Evolutionary conservation across 2,888 invertebrate genomes (phyloP).

Genomic region (Ormyrus pomaceus): DNA sequence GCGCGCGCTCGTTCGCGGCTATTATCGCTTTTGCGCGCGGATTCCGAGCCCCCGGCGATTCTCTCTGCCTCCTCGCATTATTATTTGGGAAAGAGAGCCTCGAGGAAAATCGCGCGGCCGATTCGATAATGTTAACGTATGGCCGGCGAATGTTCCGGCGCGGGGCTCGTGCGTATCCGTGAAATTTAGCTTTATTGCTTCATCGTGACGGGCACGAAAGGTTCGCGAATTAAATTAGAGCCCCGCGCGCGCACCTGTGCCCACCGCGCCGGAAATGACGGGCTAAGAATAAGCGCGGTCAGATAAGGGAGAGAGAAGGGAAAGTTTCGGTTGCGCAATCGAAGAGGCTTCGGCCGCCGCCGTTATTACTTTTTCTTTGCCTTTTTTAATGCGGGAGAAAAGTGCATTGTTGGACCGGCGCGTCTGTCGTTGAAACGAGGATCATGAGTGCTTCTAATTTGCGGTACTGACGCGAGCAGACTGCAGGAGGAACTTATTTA

Average conservation of each 20-base stretch:
- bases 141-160: too few species aligned
- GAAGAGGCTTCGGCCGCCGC: too few species aligned
- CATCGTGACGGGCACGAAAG: slow-evolving; percentile 59
- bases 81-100: neutral
- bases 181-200: slow-evolving; percentile 56
- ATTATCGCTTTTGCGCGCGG: slow-evolving; percentile 57
- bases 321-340: too few species aligned
- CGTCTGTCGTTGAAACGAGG: too few species aligned
- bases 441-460: too few species aligned
- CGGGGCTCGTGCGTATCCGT: neutral
- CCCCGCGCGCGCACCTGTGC: slow-evolving; percentile 52
- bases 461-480: too few species aligned
- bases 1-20: slow-evolving; percentile 52
- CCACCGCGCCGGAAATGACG: slow-evolving; percentile 43
- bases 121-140: too few species aligned
- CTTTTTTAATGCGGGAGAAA: too few species aligned
- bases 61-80: neutral
- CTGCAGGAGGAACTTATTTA: too few species aligned
- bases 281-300: neutral
- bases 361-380: too few species aligned
- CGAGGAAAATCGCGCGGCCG: too few species aligned
- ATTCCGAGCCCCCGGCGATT: neutral
- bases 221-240: slow-evolving; percentile 60
- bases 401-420: too few species aligned
- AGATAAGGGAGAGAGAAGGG: slow-evolving; percentile 14